These are phyloP conservation scores for Sebastes kiyomatsui DNA, from an alignment of 2,797 vertebrate species.

Conservation along the genomic window DNA sequence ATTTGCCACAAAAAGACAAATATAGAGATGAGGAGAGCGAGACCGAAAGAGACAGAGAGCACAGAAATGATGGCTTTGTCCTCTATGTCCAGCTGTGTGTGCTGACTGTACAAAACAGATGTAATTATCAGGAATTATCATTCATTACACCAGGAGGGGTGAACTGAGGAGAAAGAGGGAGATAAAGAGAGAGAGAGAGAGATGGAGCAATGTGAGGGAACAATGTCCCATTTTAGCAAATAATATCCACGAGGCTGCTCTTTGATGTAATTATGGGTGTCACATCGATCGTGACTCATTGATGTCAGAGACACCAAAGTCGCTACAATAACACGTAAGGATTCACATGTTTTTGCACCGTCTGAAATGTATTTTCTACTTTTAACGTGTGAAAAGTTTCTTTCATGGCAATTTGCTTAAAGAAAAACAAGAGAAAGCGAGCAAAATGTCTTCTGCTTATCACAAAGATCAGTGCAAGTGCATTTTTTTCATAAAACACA, in stretches of 20 bases:
- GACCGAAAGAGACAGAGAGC: background rate
- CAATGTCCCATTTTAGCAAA: constrained; percentile 12
- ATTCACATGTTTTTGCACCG: background rate
- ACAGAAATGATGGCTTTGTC: constrained; percentile 19
- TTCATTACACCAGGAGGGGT: constrained; percentile 8
- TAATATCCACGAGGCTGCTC: background rate
- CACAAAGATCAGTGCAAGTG: background rate
- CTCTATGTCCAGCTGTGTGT: constrained; percentile 14
- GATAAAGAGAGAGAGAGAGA: background rate
- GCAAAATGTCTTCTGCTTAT: background rate
- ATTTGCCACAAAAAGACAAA: constrained; percentile 4
- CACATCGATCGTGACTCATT: background rate
- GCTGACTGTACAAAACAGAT: constrained; percentile 24
- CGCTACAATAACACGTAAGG: background rate
- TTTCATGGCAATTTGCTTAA: background rate
- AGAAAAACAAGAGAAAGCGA: background rate
- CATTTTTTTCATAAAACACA: constrained; percentile 1
- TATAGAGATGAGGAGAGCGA: background rate
- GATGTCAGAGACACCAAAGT: constrained; percentile 1
- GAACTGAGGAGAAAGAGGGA: background rate
- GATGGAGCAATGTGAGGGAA: background rate
- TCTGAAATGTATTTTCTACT: background rate
- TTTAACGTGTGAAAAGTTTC: background rate
- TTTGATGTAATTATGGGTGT: constrained; percentile 18
- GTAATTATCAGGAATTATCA: constrained; percentile 35